Percentiles rank a stretch among this genome's conserved stretches.
These are phyloP conservation scores for Merluccius polli DNA, from an alignment of 2,797 vertebrate genomes.

Conservation along the genomic window DNA sequence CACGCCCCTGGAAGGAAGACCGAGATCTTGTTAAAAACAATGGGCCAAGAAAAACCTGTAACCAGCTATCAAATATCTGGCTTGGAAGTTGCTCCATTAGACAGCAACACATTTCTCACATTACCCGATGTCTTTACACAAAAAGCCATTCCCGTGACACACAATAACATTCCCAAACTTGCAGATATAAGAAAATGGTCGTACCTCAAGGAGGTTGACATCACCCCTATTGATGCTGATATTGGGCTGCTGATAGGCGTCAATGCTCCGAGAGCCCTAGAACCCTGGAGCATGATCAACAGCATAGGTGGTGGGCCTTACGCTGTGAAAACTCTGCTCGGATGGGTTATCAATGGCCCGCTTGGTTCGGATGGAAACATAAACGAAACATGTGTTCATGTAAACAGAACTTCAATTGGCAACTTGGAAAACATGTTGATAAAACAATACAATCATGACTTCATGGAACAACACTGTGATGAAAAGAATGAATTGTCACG, in stretches of 20 bases:
- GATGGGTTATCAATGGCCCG: background rate
- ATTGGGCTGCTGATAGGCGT: constrained; percentile 12
- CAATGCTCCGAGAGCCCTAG: constrained; percentile 7
- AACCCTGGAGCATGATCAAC: constrained; percentile 9
- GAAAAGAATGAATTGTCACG: background rate
- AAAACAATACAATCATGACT: background rate
- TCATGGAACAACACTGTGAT: background rate
- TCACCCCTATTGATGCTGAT: background rate
- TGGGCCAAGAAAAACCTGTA: constrained; percentile 15
- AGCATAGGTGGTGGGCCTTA: background rate
- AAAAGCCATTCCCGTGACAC: background rate
- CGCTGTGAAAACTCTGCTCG: background rate
- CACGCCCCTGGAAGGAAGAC: background rate
- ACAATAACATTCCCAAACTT: background rate
- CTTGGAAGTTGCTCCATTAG: constrained; percentile 7
- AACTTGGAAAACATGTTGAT: background rate
- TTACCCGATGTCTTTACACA: constrained; percentile 12
- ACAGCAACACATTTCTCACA: background rate
- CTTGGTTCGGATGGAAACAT: background rate
- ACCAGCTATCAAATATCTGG: background rate
- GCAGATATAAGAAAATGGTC: constrained; percentile 3
- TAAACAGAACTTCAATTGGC: background rate
- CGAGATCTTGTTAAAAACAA: background rate
- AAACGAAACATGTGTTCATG: background rate
- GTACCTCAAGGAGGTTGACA: constrained; percentile 5